Base-by-base conservation (phyloP, 2,113 vertebrate species). In the Malurus elegans region DNA sequence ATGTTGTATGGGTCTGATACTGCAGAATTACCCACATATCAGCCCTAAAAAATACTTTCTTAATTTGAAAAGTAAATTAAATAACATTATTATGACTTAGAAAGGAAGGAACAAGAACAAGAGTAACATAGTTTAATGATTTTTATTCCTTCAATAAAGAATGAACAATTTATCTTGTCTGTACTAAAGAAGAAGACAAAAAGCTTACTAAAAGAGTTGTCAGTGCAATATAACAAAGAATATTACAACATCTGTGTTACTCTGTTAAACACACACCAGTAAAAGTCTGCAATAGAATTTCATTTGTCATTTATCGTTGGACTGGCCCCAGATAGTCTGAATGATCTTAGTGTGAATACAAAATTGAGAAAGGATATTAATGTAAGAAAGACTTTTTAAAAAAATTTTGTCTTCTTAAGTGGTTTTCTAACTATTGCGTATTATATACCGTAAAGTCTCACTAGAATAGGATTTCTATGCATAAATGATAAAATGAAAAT, bases 1-100 rank as follows among this genome's bases (percentile, higher is more conserved):
- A 72, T 42, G 7, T 31, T 74, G 24, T 15, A 65, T 1, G 9
- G 24, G 5, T 76, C 62, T 75, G 56, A 88, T n/a, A 57, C 21
- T 71, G 61, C 6, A 61, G 32, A 95, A 78, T 57, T 81, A 25
- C 6, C 23, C 26, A n/a, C 1, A 12, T 42, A 61, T 29, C 47
- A 91, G 15, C 3, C 21, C 26, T 64, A 67, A 91, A 93, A 50
- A 38, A 18, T 28, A 51, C 9, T 71, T 57, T 9, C 14, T 3
- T 88, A 76, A 89, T 85, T 94, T 86, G 16, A 79, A 93, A 96
- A 88, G 28, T 54, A 91, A 96, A 94, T 84, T 71, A 78, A 81
- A 23, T 53, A 82, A 57, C 20, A 31, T 50, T 66, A 90, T 64
- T 51, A 81, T 86, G 51, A 71, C 16, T 54, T 69, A 24, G 16